phyloP scores from a whole-genome alignment of 2,888 invertebrate genomes.

The Orchesella flavescens region DNA sequence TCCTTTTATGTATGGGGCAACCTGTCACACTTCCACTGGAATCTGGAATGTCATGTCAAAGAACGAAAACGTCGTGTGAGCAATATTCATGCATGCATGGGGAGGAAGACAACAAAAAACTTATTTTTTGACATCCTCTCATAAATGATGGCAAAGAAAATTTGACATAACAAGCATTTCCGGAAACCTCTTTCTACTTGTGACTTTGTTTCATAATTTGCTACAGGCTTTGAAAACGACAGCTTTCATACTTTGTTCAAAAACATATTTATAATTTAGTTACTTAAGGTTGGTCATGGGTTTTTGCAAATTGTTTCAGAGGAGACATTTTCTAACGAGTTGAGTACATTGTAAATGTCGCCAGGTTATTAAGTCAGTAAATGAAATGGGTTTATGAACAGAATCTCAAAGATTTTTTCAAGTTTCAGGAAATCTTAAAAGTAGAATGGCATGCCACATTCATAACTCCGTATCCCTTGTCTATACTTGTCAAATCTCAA shows the following conservation, averaged over 20 bases:
- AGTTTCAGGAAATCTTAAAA: no score
- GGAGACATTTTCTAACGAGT: constrained; percentile 49
- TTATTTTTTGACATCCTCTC: constrained; percentile 7
- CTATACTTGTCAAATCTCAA: constrained; percentile 16
- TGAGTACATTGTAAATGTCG: constrained; percentile 62
- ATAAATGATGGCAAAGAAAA: constrained; percentile 68
- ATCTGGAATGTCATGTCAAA: neutral
- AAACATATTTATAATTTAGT: constrained; percentile 3
- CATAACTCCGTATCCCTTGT: no score
- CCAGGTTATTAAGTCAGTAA: constrained; percentile 20
- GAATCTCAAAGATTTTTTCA: no score
- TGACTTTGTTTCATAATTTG: no score
- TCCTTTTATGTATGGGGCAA: no score
- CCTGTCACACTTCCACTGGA: no score
- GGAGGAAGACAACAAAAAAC: constrained; percentile 18
- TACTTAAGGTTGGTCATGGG: constrained; percentile 62
- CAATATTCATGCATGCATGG: neutral
- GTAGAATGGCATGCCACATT: no score
- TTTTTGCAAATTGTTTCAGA: constrained; percentile 53
- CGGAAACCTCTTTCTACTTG: constrained; percentile 44
- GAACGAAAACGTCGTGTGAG: neutral
- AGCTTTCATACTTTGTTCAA: constrained; percentile 11
- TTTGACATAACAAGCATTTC: constrained; percentile 69
- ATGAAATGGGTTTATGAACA: neutral
- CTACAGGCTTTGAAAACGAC: no score